These are phyloP conservation scores for Orthosia incerta DNA, from an alignment of 2,888 invertebrate genomes.

Conservation along the genomic window DNA sequence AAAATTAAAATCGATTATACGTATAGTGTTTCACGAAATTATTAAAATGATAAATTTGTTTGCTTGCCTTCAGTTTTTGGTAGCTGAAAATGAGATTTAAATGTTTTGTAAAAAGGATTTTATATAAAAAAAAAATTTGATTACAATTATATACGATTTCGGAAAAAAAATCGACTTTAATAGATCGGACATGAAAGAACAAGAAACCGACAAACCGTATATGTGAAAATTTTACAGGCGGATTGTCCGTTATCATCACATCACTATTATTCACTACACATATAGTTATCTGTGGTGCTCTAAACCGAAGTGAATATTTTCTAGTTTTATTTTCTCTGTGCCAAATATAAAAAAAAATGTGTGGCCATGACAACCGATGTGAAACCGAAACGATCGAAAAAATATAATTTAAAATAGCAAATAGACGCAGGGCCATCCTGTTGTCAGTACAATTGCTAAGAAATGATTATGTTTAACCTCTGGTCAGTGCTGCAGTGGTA, in stretches of 20 bases:
- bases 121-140: too few relatives aligned
- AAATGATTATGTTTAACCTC: slow-evolving; percentile 84
- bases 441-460: slow-evolving; percentile 32
- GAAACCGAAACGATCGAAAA: slow-evolving; percentile 49
- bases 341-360: slow-evolving; percentile 33
- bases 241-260: too few relatives aligned
- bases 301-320: too few relatives aligned
- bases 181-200: neutral
- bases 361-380: slow-evolving; percentile 75
- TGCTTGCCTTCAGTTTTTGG: neutral
- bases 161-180: neutral
- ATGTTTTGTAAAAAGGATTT: neutral
- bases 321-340: too few relatives aligned
- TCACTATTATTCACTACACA: slow-evolving; percentile 22
- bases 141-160: neutral
- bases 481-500: slow-evolving; percentile 91
- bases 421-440: slow-evolving; percentile 10
- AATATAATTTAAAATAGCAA: slow-evolving; percentile 24
- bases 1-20: slow-evolving; percentile 14
- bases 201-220: slow-evolving; percentile 39
- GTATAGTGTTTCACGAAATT: neutral
- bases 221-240: slow-evolving; percentile 10
- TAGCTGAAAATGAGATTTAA: neutral
- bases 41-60: neutral
- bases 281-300: neutral